Evolutionary conservation across 1,140 invertebrate genomes (phyloP).

Genomic region (Glomeris maerens): DNA sequence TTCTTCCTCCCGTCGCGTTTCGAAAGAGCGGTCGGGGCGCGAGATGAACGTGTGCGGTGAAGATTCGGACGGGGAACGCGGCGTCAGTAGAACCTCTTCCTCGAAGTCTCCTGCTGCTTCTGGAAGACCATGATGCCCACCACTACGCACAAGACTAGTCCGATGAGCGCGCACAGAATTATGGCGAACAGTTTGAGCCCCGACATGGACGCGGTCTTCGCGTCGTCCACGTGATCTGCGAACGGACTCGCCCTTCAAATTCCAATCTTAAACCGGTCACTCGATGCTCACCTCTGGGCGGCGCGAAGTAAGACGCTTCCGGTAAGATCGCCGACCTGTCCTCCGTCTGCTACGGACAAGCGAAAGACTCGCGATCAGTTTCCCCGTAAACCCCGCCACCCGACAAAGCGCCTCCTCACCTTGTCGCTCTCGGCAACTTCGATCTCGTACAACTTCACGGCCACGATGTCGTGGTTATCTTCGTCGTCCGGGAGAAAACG

Average conservation of each 20-base stretch:
- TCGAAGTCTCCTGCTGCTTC: constrained; percentile 71
- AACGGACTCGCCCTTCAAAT: background rate
- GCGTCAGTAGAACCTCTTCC: constrained; percentile 83
- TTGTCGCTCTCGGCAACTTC: constrained; percentile 55
- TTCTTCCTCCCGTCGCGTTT: too few relatives aligned
- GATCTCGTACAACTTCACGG: constrained; percentile 78
- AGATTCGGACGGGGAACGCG: too few relatives aligned
- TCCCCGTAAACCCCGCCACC: background rate
- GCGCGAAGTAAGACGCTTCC: constrained; percentile 61
- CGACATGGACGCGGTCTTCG: constrained; percentile 59
- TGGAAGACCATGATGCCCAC: constrained; percentile 82
- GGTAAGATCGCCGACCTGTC: constrained; percentile 41
- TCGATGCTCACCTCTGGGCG: constrained; percentile 46
- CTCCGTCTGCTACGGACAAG: constrained; percentile 20
- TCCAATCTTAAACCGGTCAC: background rate
- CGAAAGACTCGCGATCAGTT: constrained; percentile 9
- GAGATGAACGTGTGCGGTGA: too few relatives aligned
- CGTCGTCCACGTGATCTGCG: constrained; percentile 70
- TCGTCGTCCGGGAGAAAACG: constrained; percentile 8
- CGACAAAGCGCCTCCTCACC: constrained; percentile 44
- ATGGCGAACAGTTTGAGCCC: constrained; percentile 78
- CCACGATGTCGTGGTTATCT: constrained; percentile 92
- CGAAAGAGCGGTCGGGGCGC: too few relatives aligned
- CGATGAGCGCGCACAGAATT: constrained; percentile 60
- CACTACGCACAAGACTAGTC: constrained; percentile 59